Evolutionary conservation across 2,797 vertebrate genomes (phyloP).

Genomic region (Manis javanica): DNA sequence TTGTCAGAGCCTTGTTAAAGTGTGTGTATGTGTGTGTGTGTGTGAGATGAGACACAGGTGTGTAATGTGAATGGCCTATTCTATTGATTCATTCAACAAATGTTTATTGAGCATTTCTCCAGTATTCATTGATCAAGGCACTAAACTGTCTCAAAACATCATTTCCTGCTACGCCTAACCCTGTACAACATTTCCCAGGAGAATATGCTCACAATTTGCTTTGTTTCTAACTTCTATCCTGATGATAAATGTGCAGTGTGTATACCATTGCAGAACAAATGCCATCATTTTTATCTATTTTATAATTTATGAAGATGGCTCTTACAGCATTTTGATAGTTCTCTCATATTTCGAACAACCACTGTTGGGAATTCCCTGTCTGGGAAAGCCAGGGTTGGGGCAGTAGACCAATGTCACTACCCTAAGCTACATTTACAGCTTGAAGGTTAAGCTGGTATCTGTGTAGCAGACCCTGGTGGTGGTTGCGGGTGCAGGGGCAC

Average conservation of each 20-base stretch:
- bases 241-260: neutral
- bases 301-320: slow-evolving; percentile 23
- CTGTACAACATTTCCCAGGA: neutral
- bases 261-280: neutral
- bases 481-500: no score
- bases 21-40: neutral
- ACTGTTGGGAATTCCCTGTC: neutral
- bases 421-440: neutral
- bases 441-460: neutral
- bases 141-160: neutral
- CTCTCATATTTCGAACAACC: neutral
- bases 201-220: neutral
- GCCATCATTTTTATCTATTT: slow-evolving; percentile 34
- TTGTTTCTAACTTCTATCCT: neutral
- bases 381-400: neutral
- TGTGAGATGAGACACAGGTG: neutral
- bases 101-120: neutral
- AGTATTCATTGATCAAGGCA: neutral
- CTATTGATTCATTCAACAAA: slow-evolving; percentile 50
- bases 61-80: neutral
- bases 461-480: neutral
- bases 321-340: slow-evolving; percentile 45
- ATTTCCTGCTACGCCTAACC: neutral
- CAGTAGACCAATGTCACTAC: neutral
- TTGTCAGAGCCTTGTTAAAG: neutral